These are phyloP conservation scores for Saccostrea glomerata DNA, from an alignment of 1,140 invertebrate species.

Conservation along the genomic window DNA sequence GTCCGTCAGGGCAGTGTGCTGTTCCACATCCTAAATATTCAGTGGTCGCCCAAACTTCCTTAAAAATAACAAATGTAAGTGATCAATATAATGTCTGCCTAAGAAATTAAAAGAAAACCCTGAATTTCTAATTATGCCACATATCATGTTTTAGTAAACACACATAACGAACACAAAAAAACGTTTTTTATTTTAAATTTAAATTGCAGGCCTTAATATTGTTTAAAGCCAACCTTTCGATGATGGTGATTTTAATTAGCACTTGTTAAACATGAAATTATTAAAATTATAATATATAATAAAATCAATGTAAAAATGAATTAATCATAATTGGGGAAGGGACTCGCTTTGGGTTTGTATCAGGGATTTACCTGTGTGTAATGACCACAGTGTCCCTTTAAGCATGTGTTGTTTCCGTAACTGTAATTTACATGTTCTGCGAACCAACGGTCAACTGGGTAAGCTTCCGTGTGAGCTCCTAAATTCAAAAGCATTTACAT, in stretches of 20 bases:
- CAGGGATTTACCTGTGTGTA: neutral
- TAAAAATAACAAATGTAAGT: neutral
- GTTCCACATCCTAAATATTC: neutral
- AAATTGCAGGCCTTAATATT: no score
- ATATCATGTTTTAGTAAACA: no score
- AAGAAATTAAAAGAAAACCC: neutral
- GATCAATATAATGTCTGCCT: neutral
- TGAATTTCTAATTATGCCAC: neutral
- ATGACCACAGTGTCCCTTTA: neutral
- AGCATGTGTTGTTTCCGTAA: neutral
- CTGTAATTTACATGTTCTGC: neutral
- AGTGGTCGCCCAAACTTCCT: neutral
- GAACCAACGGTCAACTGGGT: neutral
- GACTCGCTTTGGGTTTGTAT: no score
- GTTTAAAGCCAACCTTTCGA: no score
- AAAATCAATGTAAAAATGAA: no score
- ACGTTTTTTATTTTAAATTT: no score
- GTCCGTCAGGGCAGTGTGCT: neutral
- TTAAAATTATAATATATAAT: no score
- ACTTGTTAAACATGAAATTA: no score
- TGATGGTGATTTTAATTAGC: no score
- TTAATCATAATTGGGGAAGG: no score
- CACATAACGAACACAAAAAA: no score
- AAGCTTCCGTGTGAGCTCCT: neutral
- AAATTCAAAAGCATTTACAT: neutral